phyloP scores from a whole-genome alignment of 2,113 vertebrate species.

The Cyrtonyx montezumae region DNA sequence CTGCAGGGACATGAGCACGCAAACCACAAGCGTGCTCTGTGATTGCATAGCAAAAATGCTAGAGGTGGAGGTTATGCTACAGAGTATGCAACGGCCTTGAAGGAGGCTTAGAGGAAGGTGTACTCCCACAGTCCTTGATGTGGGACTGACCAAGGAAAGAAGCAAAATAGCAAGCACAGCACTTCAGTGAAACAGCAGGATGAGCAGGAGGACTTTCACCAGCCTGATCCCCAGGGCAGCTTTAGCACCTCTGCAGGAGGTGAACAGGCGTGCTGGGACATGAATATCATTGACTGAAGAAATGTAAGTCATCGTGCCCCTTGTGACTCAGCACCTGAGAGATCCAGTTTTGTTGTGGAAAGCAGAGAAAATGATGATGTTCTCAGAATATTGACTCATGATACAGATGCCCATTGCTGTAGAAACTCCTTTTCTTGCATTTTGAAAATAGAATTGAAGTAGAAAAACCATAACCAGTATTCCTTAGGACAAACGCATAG shows the following conservation, averaged over 20 bases:
- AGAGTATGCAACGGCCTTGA: background rate
- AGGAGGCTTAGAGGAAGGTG: background rate
- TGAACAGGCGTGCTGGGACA: background rate
- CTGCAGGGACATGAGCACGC: background rate
- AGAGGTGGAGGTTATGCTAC: background rate
- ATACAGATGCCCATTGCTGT: background rate
- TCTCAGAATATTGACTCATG: background rate
- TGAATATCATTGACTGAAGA: background rate
- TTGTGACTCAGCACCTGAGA: background rate
- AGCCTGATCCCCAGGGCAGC: background rate
- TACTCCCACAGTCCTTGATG: background rate
- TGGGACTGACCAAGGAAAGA: background rate
- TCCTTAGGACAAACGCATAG: background rate
- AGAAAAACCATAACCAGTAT: background rate
- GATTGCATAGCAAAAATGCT: fast-evolving
- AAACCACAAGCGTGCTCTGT: fast-evolving
- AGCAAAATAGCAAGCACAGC: background rate
- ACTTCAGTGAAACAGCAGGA: background rate
- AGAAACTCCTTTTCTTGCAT: background rate
- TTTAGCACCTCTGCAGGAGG: background rate
- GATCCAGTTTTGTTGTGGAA: background rate
- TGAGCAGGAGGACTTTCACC: fast-evolving
- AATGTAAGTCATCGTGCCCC: background rate
- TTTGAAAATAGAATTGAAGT: background rate
- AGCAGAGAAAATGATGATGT: background rate